Percentiles rank a stretch among this genome's conserved stretches.
phyloP scores from a whole-genome alignment of 2,113 vertebrate genomes.

The Astur gentilis region DNA sequence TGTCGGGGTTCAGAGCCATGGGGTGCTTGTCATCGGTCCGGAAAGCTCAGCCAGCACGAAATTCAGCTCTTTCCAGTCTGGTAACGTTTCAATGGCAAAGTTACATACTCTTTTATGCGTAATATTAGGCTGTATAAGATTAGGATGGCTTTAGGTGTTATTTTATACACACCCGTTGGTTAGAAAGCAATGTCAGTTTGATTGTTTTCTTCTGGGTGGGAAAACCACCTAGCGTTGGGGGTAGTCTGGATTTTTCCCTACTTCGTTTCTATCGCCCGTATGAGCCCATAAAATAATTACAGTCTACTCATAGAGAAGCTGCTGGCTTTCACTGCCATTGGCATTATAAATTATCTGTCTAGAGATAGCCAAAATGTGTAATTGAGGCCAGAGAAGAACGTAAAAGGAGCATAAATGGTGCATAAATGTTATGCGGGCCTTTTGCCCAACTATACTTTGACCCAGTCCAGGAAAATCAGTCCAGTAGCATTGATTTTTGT shows the following conservation, averaged over 20 bases:
- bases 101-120: rapidly evolving
- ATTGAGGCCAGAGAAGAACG: neutral
- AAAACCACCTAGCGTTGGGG: neutral
- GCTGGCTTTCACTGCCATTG: neutral
- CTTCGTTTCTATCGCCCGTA: neutral
- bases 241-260: neutral
- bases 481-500: neutral
- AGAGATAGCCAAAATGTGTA: neutral
- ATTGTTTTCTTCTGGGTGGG: neutral
- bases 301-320: neutral
- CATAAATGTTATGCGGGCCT: neutral
- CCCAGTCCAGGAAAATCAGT: neutral
- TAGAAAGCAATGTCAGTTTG: neutral
- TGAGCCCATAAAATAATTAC: neutral
- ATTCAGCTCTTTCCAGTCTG: neutral
- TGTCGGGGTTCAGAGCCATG: rapidly evolving
- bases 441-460: neutral
- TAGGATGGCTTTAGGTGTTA: neutral
- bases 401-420: neutral
- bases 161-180: too few relatives aligned
- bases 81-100: neutral
- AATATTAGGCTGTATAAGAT: neutral
- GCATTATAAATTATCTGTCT: neutral
- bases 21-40: neutral
- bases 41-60: neutral